Conservation (phyloP, 2,113 vertebrate species). For the Paradisaea rubra region DNA sequence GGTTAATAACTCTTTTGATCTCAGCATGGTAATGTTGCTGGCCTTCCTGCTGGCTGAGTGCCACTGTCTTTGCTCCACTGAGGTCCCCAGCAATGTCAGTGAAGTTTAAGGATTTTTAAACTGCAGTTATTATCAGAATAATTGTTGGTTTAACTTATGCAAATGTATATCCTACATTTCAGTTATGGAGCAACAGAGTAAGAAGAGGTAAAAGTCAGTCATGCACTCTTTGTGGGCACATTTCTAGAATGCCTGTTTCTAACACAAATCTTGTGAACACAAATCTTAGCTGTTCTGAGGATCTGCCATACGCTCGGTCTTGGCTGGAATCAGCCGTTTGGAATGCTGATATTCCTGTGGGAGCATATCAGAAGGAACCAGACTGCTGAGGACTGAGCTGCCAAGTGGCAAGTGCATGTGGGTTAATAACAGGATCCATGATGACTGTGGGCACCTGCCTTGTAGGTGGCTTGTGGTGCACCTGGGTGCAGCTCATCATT, state of each 20-base stretch:
- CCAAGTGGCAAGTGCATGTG: neutral
- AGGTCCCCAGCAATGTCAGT: neutral
- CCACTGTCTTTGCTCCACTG: neutral
- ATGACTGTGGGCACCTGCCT: neutral
- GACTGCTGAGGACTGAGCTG: neutral
- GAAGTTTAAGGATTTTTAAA: neutral
- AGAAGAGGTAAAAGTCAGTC: neutral
- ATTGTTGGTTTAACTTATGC: neutral
- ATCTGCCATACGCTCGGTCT: neutral
- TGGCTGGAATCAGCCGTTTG: neutral
- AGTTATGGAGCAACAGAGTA: neutral
- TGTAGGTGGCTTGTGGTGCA: neutral
- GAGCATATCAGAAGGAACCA: neutral
- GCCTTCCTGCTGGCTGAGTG: neutral
- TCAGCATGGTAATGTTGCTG: neutral
- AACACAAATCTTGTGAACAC: neutral
- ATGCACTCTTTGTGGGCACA: neutral
- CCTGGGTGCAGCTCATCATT: neutral
- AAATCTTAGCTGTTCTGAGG: neutral
- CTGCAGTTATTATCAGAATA: neutral
- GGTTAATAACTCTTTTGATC: slow-evolving; percentile 4
- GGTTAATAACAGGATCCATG: neutral
- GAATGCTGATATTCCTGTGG: neutral
- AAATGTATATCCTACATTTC: neutral
- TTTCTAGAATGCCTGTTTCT: neutral